Evolutionary conservation across 2,888 invertebrate species (phyloP).

Genomic region (Cosmia pyralina): DNA sequence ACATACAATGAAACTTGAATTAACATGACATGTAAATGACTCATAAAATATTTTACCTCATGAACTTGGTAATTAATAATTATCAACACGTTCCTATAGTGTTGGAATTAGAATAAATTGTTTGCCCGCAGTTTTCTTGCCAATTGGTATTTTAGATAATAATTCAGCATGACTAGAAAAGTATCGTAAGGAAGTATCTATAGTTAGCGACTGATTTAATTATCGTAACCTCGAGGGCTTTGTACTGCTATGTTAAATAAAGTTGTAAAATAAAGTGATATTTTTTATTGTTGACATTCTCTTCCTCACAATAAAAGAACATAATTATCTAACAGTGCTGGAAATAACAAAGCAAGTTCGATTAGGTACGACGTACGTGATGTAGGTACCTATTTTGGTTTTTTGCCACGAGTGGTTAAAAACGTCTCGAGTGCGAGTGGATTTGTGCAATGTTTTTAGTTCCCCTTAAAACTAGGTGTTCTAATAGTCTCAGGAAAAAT

Average conservation of each 20-base stretch:
- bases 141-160: constrained; percentile 45
- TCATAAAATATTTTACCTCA: constrained; percentile 63
- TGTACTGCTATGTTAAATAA: constrained; percentile 25
- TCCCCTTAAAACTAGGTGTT: background rate
- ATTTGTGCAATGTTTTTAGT: background rate
- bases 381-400: background rate
- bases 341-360: constrained; percentile 18
- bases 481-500: background rate
- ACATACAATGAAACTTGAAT: constrained; percentile 74
- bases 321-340: background rate
- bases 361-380: background rate
- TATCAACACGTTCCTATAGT: constrained; percentile 46
- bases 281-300: constrained; percentile 15
- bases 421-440: background rate
- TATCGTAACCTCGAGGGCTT: constrained; percentile 49
- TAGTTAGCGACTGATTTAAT: constrained; percentile 47
- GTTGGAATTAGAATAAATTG: constrained; percentile 51
- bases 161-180: constrained; percentile 49
- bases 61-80: constrained; percentile 54
- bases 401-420: background rate
- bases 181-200: constrained; percentile 52
- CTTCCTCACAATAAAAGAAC: constrained; percentile 13
- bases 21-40: constrained; percentile 65
- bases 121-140: constrained; percentile 27
- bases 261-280: constrained; percentile 20